A percentile compares a stretch with the other conserved stretches of the same genome.
phyloP scores from a whole-genome alignment of 2,797 vertebrate genomes.

The Rhodeus uyekii region DNA sequence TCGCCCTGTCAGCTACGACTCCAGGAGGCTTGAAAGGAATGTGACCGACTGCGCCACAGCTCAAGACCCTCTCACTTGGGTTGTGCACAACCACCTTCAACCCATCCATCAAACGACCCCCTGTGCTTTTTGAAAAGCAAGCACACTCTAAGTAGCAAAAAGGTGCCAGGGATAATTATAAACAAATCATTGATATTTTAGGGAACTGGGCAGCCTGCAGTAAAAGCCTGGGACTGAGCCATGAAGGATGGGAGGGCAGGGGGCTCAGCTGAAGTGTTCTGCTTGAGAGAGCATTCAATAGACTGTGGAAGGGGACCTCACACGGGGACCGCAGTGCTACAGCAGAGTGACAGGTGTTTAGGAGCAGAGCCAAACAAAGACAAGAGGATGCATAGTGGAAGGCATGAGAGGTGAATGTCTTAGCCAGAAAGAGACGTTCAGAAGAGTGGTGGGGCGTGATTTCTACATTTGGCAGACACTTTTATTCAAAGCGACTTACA shows the following conservation, averaged over 20 bases:
- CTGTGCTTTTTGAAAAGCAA: constrained; percentile 81
- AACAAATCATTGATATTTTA: constrained; percentile 80
- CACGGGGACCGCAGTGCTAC: constrained; percentile 61
- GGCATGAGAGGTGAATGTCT: constrained; percentile 67
- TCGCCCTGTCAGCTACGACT: constrained; percentile 74
- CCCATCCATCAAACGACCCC: constrained; percentile 68
- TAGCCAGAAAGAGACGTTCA: background rate
- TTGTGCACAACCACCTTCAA: constrained; percentile 15
- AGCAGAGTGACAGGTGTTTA: constrained; percentile 65
- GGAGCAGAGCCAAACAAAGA: constrained; percentile 51
- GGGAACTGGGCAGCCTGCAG: constrained; percentile 63
- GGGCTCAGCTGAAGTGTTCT: constrained; percentile 66
- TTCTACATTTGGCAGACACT: too few relatives aligned
- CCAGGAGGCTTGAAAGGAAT: constrained; percentile 76
- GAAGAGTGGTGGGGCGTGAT: background rate
- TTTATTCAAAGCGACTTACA: too few relatives aligned
- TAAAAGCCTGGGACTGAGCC: constrained; percentile 52
- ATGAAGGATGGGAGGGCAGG: constrained; percentile 5
- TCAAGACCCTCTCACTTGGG: constrained; percentile 32
- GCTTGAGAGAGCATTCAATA: constrained; percentile 76
- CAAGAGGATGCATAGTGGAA: constrained; percentile 58
- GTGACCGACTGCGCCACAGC: constrained; percentile 59
- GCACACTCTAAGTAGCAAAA: constrained; percentile 80
- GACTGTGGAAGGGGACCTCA: constrained; percentile 75
- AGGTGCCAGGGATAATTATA: constrained; percentile 84